Evolutionary conservation across 2,113 vertebrate species (phyloP).

Genomic region (Herpailurus yagouaroundi): DNA sequence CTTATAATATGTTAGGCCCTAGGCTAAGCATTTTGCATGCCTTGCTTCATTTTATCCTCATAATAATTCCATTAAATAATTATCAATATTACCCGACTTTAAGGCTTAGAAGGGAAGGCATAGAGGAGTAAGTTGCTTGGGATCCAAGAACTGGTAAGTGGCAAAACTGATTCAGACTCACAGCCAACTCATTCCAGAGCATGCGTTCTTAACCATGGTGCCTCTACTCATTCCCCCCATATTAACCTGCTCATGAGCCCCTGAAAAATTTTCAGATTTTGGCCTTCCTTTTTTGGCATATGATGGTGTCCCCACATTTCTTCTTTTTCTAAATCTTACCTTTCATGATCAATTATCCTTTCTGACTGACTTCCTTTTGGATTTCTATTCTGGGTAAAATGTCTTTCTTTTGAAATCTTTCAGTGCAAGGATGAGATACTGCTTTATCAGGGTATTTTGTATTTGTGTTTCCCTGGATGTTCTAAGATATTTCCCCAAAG

Average conservation of each 20-base stretch:
- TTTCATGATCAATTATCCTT: neutral
- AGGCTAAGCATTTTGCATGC: neutral
- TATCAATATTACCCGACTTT: neutral
- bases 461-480: neutral
- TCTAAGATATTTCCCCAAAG: neutral
- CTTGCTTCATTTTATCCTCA: neutral
- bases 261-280: neutral
- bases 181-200: neutral
- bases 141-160: neutral
- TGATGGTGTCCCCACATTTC: neutral
- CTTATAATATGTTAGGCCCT: neutral
- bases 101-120: neutral
- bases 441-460: neutral
- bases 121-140: neutral
- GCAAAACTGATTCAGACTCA: neutral
- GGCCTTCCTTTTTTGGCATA: neutral
- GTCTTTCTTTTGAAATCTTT: neutral
- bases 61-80: neutral
- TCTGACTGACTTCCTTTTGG: neutral
- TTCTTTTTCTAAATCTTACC: neutral
- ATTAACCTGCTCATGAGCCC: neutral
- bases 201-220: neutral
- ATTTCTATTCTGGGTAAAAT: neutral
- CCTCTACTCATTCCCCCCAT: neutral
- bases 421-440: neutral